Evolutionary conservation across 2,888 invertebrate genomes (phyloP).

Genomic region (Onthophagus sagittarius): DNA sequence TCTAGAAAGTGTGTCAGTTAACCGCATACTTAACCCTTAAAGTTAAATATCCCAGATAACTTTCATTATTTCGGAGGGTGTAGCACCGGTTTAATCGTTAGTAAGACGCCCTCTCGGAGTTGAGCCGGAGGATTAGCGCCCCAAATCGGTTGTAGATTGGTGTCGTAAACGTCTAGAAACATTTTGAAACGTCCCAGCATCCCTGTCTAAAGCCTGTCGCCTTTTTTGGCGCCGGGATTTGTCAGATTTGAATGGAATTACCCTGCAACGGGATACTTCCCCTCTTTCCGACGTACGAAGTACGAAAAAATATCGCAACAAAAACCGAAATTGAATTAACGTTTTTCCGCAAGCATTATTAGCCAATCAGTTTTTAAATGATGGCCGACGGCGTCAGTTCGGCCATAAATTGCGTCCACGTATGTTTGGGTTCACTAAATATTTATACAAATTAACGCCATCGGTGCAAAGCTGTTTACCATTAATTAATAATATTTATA

Average conservation of each 20-base stretch:
- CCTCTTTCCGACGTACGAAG: background rate
- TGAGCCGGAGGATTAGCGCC: slow-evolving; percentile 38
- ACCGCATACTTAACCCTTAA: slow-evolving; percentile 23
- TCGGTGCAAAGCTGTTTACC: background rate
- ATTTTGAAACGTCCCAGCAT: slow-evolving; percentile 23
- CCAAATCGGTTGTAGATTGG: slow-evolving; percentile 41
- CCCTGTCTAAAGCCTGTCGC: background rate
- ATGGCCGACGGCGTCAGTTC: background rate
- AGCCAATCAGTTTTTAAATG: background rate
- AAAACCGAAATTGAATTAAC: background rate
- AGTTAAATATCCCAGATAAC: slow-evolving; percentile 43
- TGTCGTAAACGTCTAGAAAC: slow-evolving; percentile 35
- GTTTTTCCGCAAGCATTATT: background rate
- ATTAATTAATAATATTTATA: background rate
- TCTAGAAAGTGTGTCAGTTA: background rate
- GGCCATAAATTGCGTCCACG: background rate
- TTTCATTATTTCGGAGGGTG: slow-evolving; percentile 38
- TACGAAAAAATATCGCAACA: background rate
- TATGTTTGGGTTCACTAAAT: slow-evolving; percentile 1
- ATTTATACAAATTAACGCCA: slow-evolving; percentile 4
- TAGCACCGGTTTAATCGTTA: slow-evolving; percentile 36
- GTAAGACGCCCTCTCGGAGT: slow-evolving; percentile 39
- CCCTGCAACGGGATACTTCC: background rate
- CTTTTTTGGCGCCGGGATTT: background rate
- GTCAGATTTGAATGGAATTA: background rate